Evolutionary conservation across 2,888 invertebrate species (phyloP), one percentile per base, ranked within the genome.

Genomic region (Folsomia candida): DNA sequence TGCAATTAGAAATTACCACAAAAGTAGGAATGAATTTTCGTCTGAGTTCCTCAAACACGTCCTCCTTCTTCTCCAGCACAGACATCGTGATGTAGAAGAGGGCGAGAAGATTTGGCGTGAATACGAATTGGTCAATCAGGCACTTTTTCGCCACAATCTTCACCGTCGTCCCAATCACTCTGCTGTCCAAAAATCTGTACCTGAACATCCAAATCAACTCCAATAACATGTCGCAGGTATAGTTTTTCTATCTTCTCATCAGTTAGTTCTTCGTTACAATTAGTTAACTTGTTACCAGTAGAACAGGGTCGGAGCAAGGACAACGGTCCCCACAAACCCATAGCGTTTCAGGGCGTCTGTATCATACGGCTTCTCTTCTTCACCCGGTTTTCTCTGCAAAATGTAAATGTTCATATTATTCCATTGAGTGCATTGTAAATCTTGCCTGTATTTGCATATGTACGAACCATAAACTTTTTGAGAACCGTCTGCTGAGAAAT

Each of bases 171-270:
- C 92, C 93, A 0, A 86, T 86, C 78, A 89, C 89, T 74, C 86
- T 88, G 70, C 84, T 85, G 82, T 93, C 93, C 74, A 93, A 82
- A 86, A 88, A 91, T 84, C 87, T 89, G 83, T 93, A 93, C 92
- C 93, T 93, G 81, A 83, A 74, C 69, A 74, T 63, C 2, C 37
- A 37, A n/a, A n/a, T n/a, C n/a, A n/a, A n/a, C n/a, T n/a, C n/a
- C n/a, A n/a, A n/a, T n/a, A n/a, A n/a, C n/a, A n/a, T n/a, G n/a
- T n/a, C n/a, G n/a, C n/a, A n/a, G n/a, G n/a, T n/a, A n/a, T n/a
- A 69, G 26, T 47, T 11, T 26, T 54, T 54, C n/a, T 25, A 57
- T 25, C 54, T 22, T 68, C 26, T 51, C 69, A 4, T 4, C n/a
- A 57, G 24, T 6, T 20, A 18, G 47, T 63, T 4, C 37, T 51